A percentile compares a stretch with the other conserved stretches of the same genome.
These are phyloP conservation scores for Cataglyphis livida DNA, from an alignment of 2,888 invertebrate species.

Conservation along the genomic window DNA sequence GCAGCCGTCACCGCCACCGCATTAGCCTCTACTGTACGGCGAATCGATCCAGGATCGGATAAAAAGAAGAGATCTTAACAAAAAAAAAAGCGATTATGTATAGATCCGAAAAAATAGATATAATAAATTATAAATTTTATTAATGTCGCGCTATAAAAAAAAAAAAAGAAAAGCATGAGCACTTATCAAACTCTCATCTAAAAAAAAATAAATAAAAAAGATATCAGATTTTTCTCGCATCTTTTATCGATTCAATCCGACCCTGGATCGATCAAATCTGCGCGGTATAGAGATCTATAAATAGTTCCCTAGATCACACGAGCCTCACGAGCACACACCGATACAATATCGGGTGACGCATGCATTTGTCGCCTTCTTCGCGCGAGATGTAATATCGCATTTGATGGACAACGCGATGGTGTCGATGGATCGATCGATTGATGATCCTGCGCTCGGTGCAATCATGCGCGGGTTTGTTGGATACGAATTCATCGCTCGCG, in stretches of 20 bases:
- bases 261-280: slow-evolving; percentile 50
- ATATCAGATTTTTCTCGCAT: background rate
- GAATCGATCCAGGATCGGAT: slow-evolving; percentile 42
- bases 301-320: slow-evolving; percentile 37
- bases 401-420: slow-evolving; percentile 39
- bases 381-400: slow-evolving; percentile 45
- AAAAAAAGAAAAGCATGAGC: background rate
- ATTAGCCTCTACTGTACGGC: slow-evolving; percentile 1
- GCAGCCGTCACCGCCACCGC: slow-evolving; percentile 34
- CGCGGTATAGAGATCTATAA: slow-evolving; percentile 54
- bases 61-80: background rate
- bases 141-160: too few species aligned
- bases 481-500: slow-evolving; percentile 57
- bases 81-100: background rate
- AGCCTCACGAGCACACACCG: background rate
- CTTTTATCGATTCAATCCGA: slow-evolving; percentile 26
- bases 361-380: slow-evolving; percentile 45
- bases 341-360: slow-evolving; percentile 7
- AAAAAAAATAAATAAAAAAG: background rate
- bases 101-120: background rate
- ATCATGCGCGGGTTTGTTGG: slow-evolving; percentile 58
- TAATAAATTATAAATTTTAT: background rate
- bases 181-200: background rate
- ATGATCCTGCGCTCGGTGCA: slow-evolving; percentile 57
- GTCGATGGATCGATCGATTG: slow-evolving; percentile 65